Base-by-base conservation (phyloP, 2,888 invertebrate genomes). In the Ectemnius cavifrons region DNA sequence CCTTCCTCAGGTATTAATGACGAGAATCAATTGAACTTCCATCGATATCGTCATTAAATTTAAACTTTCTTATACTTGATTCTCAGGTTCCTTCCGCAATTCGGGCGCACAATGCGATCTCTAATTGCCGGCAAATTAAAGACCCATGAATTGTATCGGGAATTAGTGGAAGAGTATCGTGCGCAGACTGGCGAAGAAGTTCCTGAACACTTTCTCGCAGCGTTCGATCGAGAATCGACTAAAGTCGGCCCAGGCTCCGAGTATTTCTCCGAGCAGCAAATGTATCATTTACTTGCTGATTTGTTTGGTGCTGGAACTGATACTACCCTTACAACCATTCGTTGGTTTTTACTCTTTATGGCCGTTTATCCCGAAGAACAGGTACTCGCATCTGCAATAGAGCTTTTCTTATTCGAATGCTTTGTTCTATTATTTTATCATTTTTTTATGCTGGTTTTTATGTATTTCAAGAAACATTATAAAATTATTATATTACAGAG, bases 281-380 rank as follows among this genome's bases (percentile, higher is more conserved):
- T 96, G 86, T 91, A 94, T 81, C 96, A 95, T 89, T 92, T 97
- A 37, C 88, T 97, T 73, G 95, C 95, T 2, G 97, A 97, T 90
- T 92, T 97, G 86, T 96, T 96, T 86, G 97, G 97, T 0, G 97
- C 97, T 14, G 96, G 97, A 4, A 93, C 96, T 64, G 97, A 97
- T 84, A 97, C 97, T 0, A 95, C 96, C 0, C 91, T 96, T 69
- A 94, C 95, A 0, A 96, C 97, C 0, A 87, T 97, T 45, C 92
- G 95, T 45, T 97, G 97, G 97, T 95, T 96, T 84, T 89, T 97
- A 16, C 91, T 97, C 18, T 96, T 94, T 81, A 93, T 97, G 93
- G 95, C 96, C 0, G 91, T 93, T 56, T 90, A 96, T 90, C 94
- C 93, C 1, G 92, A 93, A 0, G 93, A 93, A 84, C 95, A 95